These are phyloP conservation scores for Hypomesus transpacificus DNA, from an alignment of 2,113 vertebrate species.

Conservation along the genomic window DNA sequence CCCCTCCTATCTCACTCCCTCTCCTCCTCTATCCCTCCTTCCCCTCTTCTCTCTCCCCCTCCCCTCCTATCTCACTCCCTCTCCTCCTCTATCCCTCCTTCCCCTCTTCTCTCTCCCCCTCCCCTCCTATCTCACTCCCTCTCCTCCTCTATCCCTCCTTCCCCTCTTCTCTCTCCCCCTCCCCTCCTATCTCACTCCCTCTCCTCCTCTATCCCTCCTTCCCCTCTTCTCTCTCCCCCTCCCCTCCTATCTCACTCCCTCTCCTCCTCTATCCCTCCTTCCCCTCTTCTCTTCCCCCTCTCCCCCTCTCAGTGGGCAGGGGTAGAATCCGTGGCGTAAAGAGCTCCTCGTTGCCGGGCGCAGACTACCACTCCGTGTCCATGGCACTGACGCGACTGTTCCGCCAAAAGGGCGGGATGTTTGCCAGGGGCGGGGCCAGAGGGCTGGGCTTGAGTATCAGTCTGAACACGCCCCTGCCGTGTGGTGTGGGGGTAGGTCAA, in stretches of 20 bases:
- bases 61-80: too few species aligned
- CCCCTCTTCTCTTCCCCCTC: neutral
- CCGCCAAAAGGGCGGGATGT: constrained; percentile 85
- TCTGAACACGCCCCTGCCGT: constrained; percentile 73
- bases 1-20: constrained; percentile 16
- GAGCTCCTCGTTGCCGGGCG: constrained; percentile 11
- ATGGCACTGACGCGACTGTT: constrained; percentile 78
- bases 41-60: constrained; percentile 20
- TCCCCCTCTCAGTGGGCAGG: constrained; percentile 71
- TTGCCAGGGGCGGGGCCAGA: constrained; percentile 66
- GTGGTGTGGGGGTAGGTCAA: constrained; percentile 67
- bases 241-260: neutral
- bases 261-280: neutral
- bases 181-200: neutral
- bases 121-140: neutral
- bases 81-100: neutral
- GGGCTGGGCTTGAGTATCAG: constrained; percentile 77
- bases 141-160: constrained; percentile 4
- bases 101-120: neutral
- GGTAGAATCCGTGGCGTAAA: constrained; percentile 75
- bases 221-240: neutral
- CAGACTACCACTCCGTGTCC: constrained; percentile 51
- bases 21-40: neutral
- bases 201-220: neutral
- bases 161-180: constrained; percentile 21